Evolutionary conservation across 2,797 vertebrate species (phyloP), one percentile per base, ranked within the genome.

Genomic region (Sebastes goodei): DNA sequence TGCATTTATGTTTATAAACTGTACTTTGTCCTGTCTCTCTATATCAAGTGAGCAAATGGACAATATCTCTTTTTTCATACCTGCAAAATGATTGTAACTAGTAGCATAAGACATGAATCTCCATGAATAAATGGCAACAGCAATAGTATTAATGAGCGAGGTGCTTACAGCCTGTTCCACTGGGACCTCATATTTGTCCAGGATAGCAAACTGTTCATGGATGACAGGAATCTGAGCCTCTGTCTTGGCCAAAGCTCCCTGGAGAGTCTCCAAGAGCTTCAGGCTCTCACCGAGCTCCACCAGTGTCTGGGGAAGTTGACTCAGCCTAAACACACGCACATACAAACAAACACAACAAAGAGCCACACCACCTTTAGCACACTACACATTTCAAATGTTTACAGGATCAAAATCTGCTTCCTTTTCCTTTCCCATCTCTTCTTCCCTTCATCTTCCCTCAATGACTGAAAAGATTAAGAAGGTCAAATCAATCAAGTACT

Each of bases 151-250:
- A 29, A 65, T 67, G 6, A 59, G n/a, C 0, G 0, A 35, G n/a
- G 5, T 65, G 83, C 96, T 95, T 91, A 98, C 97, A 25, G 25
- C 76, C 1, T 94, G 92, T 3, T 95, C 93, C 63, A 97, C 93
- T 0, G 90, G 74, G 81, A 97, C 96, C 66, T 98, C 97, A 1
- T 98, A 97, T 89, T 98, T 98, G 74, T 96, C 95, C 23, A 98
- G 94, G 71, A 97, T 96, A 84, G 95, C 82, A 86, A 98, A 98
- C 88, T 98, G 97, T 60, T 98, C 96, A 0, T 98, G 96, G 77
- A 98, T 96, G 55, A 96, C 92, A 10, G 92, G 91, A 86, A 98
- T 97, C 91, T 96, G 96, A 81, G 88, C 86, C 85, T 97, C 96
- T 1, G 92, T 93, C 71, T 88, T 96, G 32, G 90, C 64, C 77